Evolutionary conservation across 2,888 invertebrate species (phyloP), one percentile per base, ranked within the genome.

Genomic region (Taenaris catops): DNA sequence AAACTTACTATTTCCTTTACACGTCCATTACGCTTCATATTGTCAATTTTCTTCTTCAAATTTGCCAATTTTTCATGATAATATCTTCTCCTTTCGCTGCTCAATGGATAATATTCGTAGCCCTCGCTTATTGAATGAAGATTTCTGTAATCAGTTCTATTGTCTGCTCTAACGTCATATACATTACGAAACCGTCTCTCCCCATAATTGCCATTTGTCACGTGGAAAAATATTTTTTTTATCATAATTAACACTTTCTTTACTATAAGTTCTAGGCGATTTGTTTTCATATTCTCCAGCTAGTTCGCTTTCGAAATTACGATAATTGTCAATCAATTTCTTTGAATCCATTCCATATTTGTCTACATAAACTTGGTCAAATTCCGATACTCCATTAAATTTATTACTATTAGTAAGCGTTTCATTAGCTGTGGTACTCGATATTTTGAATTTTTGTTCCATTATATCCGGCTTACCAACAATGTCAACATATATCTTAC

Each of bases 41-140:
- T 41, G 8, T 38, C 18, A 6, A 44, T 23, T 35, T 39, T 41
- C 20, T 53, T 61, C 29, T 68, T 61, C 4, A 81, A 52, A 33
- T 57, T 63, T 12, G 70, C 62, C 2, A 80, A 48, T 53, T 69
- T 79, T 1, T 70, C 62, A 39, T 76, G 70, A 39, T 78, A 79
- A 48, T 57, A 78, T 32, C 62, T 68, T 35, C 64, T 63, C 51
- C 74, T 63, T 8, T 72, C 70, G 16, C 39, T 6, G 41, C 58
- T 58, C 3, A 75, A 6, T 10, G 28, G 38, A 3, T 47, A 44
- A 24, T 70, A 66, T 8, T 56, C 45, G 9, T 27, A 23, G 3
- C 21, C 12, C 1, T 40, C 33, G 8, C 20, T 36, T 25, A 31
- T 37, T 25, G 28, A 8, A 36, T 36, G 32, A 31, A 26, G 35